Evolutionary conservation across 2,113 vertebrate genomes (phyloP).

Genomic region (Brevimyrus niger): DNA sequence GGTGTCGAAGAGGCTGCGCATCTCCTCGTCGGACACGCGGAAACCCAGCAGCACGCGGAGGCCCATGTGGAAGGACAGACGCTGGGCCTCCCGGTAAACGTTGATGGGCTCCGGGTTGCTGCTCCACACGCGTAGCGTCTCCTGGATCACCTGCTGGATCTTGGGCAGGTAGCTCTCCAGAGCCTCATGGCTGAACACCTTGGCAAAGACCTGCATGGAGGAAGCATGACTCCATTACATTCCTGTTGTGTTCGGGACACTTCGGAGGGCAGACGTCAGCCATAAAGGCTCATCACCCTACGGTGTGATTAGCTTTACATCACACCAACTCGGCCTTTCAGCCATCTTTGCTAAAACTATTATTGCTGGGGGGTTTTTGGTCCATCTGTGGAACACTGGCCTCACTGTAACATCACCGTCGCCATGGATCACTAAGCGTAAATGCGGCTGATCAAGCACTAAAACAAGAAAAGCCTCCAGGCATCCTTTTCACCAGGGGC

Average conservation of each 20-base stretch:
- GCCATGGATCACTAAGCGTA: neutral
- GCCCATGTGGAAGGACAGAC: slow-evolving; percentile 92
- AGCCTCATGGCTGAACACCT: slow-evolving; percentile 93
- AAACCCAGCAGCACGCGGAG: slow-evolving; percentile 90
- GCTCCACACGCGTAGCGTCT: slow-evolving; percentile 87
- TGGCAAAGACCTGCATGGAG: slow-evolving; percentile 80
- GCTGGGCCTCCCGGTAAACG: slow-evolving; percentile 88
- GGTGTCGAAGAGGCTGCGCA: slow-evolving; percentile 76
- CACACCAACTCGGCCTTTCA: neutral
- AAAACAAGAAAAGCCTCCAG: neutral
- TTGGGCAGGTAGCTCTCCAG: slow-evolving; percentile 92
- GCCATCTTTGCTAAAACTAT: neutral
- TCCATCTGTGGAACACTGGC: neutral
- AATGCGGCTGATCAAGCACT: neutral
- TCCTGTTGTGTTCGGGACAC: neutral
- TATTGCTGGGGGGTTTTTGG: neutral
- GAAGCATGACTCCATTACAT: neutral
- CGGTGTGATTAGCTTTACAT: neutral
- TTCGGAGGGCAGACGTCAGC: neutral
- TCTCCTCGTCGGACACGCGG: slow-evolving; percentile 83
- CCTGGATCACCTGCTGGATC: slow-evolving; percentile 94
- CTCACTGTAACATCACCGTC: neutral
- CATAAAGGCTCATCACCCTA: neutral
- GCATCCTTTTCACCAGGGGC: neutral
- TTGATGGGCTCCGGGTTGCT: slow-evolving; percentile 85